Evolutionary conservation across 2,113 vertebrate species (phyloP), one percentile per base, ranked within the genome.

Genomic region (Oncorhynchus keta): DNA sequence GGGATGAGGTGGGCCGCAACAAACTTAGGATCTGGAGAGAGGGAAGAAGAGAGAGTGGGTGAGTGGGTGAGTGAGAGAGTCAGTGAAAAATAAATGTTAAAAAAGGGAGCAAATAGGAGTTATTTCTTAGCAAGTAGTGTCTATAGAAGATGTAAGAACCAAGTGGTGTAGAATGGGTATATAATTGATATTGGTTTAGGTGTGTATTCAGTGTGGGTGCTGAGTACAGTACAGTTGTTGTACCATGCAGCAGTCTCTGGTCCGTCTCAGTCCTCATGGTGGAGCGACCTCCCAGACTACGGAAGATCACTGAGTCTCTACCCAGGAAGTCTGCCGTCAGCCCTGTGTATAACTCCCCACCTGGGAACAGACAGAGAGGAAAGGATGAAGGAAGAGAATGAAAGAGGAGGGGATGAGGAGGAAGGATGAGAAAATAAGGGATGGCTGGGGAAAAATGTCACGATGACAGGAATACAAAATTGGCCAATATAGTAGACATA

Each of bases 311-410:
- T 0, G 96, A 92, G 77, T 99, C 96, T 0, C 92, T 94, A 5
- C 96, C 97, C 81, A 99, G 76, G 89, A 99, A 97, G 81, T 99
- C 97, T 0, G 96, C 96, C 0, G 95, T 95, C 86, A 99, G 94
- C 49, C 96, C 96, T 0, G 96, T 88, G 5, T 96, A 99, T 68
- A 98, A 80, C 88, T 97, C 96, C 16, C 94, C 94, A 0, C 94
- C 97, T 99, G 65, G 64, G 35, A 35, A 7, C 11, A 20, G 7
- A 16, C 7, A 57, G 24, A 71, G 39, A 11, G 39, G 39, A 65
- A 32, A 32, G n/a, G 24, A 13, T 2, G 22, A 0, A 28, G 16
- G 30, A 13, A 64, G 35, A 35, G 9, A 22, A 55, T 35, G 1
- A 11, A 9, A 9, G 48, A 9, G 39, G 18, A 51, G 51, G 45